Percentiles rank a stretch among this genome's conserved stretches.
Evolutionary conservation across 1,140 invertebrate species (phyloP).

Genomic region (Drosophila sproati): DNA sequence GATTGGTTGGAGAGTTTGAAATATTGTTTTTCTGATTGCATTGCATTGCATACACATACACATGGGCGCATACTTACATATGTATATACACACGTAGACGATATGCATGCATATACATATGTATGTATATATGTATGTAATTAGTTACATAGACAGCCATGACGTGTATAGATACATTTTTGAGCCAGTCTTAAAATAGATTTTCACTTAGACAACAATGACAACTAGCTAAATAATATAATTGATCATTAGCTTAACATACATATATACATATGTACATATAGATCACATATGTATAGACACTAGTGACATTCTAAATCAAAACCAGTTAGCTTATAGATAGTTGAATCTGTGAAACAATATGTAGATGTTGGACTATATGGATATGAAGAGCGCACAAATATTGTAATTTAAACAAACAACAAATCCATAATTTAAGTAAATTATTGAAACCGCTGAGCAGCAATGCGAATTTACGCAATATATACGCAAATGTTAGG

Average conservation of each 20-base stretch:
- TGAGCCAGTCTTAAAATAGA: conserved; percentile 26
- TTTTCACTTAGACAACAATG: conserved; percentile 17
- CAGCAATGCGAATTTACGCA: conserved; percentile 62
- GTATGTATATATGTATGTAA: conserved; percentile 22
- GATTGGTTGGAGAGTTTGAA: not conserved
- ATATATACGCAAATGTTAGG: conserved; percentile 6
- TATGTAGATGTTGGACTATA: conserved; percentile 41
- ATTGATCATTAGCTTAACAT: not conserved
- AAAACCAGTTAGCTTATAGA: conserved; percentile 62
- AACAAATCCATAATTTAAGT: conserved; percentile 73
- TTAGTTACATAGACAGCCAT: conserved; percentile 20
- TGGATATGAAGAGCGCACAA: conserved; percentile 77
- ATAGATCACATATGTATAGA: conserved; percentile 10
- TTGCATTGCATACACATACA: not conserved
- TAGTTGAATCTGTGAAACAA: conserved; percentile 54
- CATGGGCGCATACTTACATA: conserved; percentile 10
- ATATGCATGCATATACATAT: conserved; percentile 24
- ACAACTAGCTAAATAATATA: conserved; percentile 3
- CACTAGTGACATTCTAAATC: conserved; percentile 47
- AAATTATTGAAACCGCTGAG: conserved; percentile 55
- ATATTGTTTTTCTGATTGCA: conserved; percentile 4
- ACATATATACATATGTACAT: conserved; percentile 7
- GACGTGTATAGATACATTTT: conserved; percentile 25
- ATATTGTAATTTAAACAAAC: conserved; percentile 71
- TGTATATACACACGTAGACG: conserved; percentile 12